These are phyloP conservation scores for Pterostichus niger DNA, from an alignment of 2,888 invertebrate species.

Conservation along the genomic window DNA sequence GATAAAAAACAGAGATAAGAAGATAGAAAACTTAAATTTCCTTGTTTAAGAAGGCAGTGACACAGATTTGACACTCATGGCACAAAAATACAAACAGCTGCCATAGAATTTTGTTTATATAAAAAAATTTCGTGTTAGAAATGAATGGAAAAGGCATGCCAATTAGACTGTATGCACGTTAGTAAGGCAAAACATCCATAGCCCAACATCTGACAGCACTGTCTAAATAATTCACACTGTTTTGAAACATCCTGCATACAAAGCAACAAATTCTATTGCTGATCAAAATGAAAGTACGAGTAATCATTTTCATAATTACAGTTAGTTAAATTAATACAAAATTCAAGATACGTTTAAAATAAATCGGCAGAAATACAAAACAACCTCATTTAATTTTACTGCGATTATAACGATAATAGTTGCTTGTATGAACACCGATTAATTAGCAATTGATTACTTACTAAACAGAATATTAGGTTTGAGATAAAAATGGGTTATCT, in stretches of 20 bases:
- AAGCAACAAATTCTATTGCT: constrained; percentile 36
- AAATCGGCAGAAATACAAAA: too few species aligned
- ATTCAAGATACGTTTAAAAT: too few species aligned
- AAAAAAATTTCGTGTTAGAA: constrained; percentile 42
- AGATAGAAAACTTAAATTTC: constrained; percentile 20
- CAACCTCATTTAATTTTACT: too few species aligned
- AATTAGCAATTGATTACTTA: too few species aligned
- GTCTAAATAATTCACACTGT: constrained; percentile 33
- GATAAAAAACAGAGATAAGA: not conserved
- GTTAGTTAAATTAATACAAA: too few species aligned
- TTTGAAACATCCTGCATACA: constrained; percentile 34
- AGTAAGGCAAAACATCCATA: constrained; percentile 48
- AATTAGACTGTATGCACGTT: constrained; percentile 35
- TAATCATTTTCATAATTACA: not conserved
- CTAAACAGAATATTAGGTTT: too few species aligned
- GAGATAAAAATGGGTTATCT: too few species aligned
- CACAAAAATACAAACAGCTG: constrained; percentile 40
- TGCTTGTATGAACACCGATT: too few species aligned
- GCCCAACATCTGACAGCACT: constrained; percentile 22
- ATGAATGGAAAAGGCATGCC: constrained; percentile 43
- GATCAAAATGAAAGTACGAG: constrained; percentile 5
- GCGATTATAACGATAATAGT: too few species aligned
- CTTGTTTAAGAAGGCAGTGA: constrained; percentile 52
- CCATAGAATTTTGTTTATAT: constrained; percentile 24
- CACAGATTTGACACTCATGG: constrained; percentile 13